Percentiles rank a stretch among this genome's conserved stretches.
These are phyloP conservation scores for Trididemnum miniatum DNA, from an alignment of 23 tunicate species.

Conservation along the genomic window DNA sequence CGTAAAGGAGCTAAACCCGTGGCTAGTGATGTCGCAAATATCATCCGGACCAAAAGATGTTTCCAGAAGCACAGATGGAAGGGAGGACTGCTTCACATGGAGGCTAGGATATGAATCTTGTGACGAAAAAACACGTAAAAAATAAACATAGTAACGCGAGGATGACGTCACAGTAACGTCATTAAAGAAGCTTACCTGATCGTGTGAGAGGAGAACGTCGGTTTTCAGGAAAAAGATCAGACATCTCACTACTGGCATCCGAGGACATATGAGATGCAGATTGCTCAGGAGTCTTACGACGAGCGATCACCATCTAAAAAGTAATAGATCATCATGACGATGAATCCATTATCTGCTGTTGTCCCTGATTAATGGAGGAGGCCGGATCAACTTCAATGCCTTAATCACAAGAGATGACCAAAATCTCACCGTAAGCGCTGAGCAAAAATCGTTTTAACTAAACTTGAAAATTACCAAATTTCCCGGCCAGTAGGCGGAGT, in stretches of 20 bases:
- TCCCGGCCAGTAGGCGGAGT: no score
- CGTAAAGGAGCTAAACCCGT: constrained; percentile 10
- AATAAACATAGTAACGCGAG: background rate
- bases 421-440: no score
- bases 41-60: constrained; percentile 60
- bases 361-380: no score
- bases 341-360: no score
- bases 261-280: constrained; percentile 57
- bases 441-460: no score
- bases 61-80: constrained; percentile 61
- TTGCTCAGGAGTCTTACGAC: background rate
- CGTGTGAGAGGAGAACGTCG: background rate
- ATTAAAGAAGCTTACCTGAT: background rate
- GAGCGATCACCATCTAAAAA: constrained; percentile 3
- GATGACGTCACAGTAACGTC: no score
- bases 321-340: background rate
- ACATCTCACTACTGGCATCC: constrained; percentile 84
- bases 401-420: no score
- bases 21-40: constrained; percentile 45
- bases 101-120: background rate
- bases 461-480: no score
- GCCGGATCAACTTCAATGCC: no score
- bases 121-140: background rate
- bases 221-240: constrained; percentile 43
- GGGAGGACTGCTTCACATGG: constrained; percentile 57